phyloP scores from a whole-genome alignment of 2,797 vertebrate species.

The Sternotherus odoratus region DNA sequence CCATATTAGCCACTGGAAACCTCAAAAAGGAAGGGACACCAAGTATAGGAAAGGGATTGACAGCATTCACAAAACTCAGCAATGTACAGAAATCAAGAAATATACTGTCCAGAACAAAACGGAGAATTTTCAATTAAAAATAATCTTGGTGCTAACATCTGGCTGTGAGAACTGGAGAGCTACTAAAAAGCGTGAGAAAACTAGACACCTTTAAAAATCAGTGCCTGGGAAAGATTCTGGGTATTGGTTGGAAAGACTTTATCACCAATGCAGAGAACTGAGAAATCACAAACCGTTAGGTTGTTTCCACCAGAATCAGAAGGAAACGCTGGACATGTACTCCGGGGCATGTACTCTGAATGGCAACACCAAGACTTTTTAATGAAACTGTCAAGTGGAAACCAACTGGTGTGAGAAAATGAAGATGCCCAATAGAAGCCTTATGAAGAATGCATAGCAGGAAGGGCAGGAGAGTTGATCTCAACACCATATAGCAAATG shows the following conservation, averaged over 20 bases:
- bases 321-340: neutral
- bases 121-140: neutral
- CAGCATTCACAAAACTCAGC: neutral
- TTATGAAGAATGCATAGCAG: neutral
- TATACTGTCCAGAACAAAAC: neutral
- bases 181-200: neutral
- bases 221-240: neutral
- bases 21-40: neutral
- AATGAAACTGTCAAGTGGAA: neutral
- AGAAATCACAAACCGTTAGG: neutral
- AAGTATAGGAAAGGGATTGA: neutral
- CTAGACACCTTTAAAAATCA: neutral
- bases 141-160: neutral
- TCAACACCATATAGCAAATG: neutral
- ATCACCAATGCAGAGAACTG: neutral
- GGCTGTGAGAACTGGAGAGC: neutral
- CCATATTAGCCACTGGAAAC: neutral
- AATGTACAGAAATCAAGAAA: neutral
- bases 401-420: neutral
- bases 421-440: neutral
- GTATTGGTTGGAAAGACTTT: neutral
- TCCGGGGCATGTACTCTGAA: neutral
- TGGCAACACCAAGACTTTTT: neutral
- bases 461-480: neutral
- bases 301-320: neutral